phyloP scores from a whole-genome alignment of 1,140 invertebrate genomes.

The Plectrocnemia conspersa region DNA sequence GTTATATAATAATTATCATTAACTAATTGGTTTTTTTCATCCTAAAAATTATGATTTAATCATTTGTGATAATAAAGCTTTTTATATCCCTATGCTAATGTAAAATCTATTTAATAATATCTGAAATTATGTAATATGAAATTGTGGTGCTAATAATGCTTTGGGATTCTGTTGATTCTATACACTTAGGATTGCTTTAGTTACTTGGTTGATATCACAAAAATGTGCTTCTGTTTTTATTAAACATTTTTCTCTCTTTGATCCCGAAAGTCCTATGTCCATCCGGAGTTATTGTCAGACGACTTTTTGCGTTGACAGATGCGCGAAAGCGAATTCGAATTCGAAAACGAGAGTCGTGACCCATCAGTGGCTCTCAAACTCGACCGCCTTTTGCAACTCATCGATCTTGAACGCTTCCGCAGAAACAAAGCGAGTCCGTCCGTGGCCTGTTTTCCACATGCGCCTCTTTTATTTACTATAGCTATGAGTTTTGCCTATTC shows the following conservation, averaged over 20 bases:
- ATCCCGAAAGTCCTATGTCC: too few relatives aligned
- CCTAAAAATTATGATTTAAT: too few relatives aligned
- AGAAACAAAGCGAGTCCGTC: neutral
- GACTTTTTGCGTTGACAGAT: neutral
- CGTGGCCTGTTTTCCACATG: neutral
- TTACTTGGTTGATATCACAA: neutral
- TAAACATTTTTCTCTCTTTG: too few relatives aligned
- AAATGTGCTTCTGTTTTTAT: neutral
- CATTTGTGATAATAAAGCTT: too few relatives aligned
- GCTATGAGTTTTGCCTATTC: neutral
- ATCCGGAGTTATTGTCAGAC: neutral
- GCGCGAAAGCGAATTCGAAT: neutral
- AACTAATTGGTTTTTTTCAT: too few relatives aligned
- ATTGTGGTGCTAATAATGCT: constrained; percentile 11
- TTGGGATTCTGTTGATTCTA: constrained; percentile 11
- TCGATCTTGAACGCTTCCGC: neutral
- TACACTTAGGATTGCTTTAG: neutral
- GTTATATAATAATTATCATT: too few relatives aligned
- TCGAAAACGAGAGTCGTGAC: constrained; percentile 1
- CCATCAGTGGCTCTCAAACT: neutral
- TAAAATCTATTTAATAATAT: neutral
- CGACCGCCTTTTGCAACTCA: neutral
- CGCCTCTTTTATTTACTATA: neutral
- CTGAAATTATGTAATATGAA: constrained; percentile 2
- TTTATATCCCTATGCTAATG: too few relatives aligned